phyloP scores from a whole-genome alignment of 2,888 invertebrate genomes.

The Tetranychus piercei region DNA sequence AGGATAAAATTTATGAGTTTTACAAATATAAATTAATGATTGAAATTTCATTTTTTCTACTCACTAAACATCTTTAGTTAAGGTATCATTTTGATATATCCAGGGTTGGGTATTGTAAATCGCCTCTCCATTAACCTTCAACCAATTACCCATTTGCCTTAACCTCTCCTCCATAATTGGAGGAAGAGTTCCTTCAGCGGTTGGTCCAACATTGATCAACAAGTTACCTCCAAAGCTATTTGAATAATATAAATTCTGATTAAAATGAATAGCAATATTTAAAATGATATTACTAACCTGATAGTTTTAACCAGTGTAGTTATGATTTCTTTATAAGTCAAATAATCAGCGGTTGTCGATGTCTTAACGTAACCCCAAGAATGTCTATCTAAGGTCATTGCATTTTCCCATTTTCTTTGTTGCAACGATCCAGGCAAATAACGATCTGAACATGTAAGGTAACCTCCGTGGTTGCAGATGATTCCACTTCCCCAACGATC shows the following conservation, averaged over 20 bases:
- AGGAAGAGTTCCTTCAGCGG: constrained; percentile 33
- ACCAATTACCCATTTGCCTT: constrained; percentile 33
- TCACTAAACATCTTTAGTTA: constrained; percentile 33
- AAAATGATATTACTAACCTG: constrained; percentile 28
- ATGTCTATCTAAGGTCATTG: constrained; percentile 63
- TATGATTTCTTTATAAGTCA: constrained; percentile 46
- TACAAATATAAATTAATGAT: no score
- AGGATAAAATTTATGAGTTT: neutral
- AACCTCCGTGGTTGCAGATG: constrained; percentile 69
- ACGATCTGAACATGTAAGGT: constrained; percentile 61
- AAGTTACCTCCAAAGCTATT: neutral
- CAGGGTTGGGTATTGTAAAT: constrained; percentile 34
- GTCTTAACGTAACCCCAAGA: constrained; percentile 74
- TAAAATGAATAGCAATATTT: neutral
- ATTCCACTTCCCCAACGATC: constrained; percentile 75
- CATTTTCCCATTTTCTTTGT: constrained; percentile 84
- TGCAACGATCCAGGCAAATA: constrained; percentile 53
- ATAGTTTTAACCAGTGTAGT: constrained; percentile 32
- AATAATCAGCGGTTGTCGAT: constrained; percentile 46
- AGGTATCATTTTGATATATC: constrained; percentile 34
- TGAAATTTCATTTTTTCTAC: neutral
- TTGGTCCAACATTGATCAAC: constrained; percentile 30
- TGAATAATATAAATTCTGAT: neutral
- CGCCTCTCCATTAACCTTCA: constrained; percentile 35
- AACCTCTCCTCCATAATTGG: constrained; percentile 34